phyloP scores from a whole-genome alignment of 1,140 invertebrate species.

The Bradysia coprophila region DNA sequence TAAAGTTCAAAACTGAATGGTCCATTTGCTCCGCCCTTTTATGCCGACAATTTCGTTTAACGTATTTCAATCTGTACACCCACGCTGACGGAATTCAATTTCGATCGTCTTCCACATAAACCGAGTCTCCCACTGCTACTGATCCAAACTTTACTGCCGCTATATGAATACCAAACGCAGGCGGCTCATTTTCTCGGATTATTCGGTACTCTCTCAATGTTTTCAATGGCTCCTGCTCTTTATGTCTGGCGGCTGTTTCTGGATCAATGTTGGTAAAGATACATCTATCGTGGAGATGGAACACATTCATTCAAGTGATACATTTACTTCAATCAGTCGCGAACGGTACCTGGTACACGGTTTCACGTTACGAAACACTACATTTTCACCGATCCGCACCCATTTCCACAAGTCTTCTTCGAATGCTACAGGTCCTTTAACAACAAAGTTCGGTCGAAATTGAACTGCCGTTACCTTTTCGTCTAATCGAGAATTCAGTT shows the following conservation, averaged over 20 bases:
- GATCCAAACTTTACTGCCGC: conserved; percentile 12
- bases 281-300: neutral
- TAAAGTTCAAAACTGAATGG: too few relatives aligned
- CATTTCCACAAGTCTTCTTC: conserved; percentile 51
- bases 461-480: conserved; percentile 29
- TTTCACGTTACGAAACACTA: conserved; percentile 37
- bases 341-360: conserved; percentile 42
- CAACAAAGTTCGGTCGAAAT: conserved; percentile 48
- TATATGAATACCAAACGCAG: conserved; percentile 18
- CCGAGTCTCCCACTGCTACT: conserved; percentile 14
- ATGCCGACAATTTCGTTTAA: too few relatives aligned
- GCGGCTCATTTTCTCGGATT: conserved; percentile 11
- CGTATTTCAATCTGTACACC: too few relatives aligned
- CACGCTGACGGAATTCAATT: too few relatives aligned
- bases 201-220: conserved; percentile 24
- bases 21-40: too few relatives aligned
- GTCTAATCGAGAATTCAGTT: conserved; percentile 35
- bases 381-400: conserved; percentile 39
- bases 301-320: neutral
- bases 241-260: conserved; percentile 27
- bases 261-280: conserved; percentile 26
- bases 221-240: conserved; percentile 32
- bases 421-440: conserved; percentile 36
- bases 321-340: conserved; percentile 1
- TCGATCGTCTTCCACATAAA: conserved; percentile 17